Base-by-base conservation (phyloP, 2,113 vertebrate species). In the Pogonocichla stellata region DNA sequence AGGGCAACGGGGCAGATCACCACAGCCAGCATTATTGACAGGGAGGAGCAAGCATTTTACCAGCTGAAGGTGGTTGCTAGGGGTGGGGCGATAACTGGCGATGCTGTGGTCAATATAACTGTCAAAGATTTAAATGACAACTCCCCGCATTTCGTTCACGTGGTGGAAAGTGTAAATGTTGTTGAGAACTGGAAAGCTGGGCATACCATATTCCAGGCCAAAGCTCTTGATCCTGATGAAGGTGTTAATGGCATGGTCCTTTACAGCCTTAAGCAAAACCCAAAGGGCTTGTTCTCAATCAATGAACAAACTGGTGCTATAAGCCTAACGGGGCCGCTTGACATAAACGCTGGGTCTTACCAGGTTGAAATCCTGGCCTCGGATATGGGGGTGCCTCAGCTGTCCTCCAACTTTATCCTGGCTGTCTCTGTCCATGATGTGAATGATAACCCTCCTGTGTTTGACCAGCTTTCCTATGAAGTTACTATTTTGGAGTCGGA, bases 81-180 rank as follows among this genome's bases (percentile, higher is more conserved):
- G 73, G 99, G 99, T 38, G 99, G 99, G 28, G 98, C 98, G 1
- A 98, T 99, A 95, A 98, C 99, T 14, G 99, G 99, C 8, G 99
- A 99, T 26, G 94, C 99, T 3, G 22, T 98, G 81, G 99, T 99
- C 42, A 99, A 99, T 92, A 98, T 99, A 93, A 99, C 99, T 2
- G 98, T 99, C 28, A 99, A 99, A 97, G 99, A 99, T 92, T 91
- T 99, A 84, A 99, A 99, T 89, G 99, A 99, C 95, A 99, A 99
- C 19, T 98, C 99, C 8, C 99, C 99, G 9, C 98, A 98, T 83
- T 99, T 99, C 17, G 62, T 98, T 67, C 99, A 99, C 2, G 71
- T 98, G 0, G 98, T 99, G 34, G 99, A 99, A 97, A 99, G 98
- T 22, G 98, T 99, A 47, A 98, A 99, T 9, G 99, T 99, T 3